Conservation (phyloP, 1,140 invertebrate species). For the Apocrypta bakeri region DNA sequence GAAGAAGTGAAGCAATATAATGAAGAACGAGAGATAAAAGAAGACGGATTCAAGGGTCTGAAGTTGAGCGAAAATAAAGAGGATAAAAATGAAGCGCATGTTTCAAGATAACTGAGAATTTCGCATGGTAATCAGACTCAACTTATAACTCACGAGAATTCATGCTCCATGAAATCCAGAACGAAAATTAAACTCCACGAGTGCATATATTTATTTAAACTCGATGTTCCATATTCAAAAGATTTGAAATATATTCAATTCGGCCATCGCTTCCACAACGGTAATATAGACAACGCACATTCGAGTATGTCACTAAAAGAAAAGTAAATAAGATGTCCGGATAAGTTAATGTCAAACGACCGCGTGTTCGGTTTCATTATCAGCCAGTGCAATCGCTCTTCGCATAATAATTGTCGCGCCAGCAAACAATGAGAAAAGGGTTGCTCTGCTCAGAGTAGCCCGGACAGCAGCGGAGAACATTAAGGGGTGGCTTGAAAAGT, state of each 20-base stretch:
- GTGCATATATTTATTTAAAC: too few relatives aligned
- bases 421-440: conserved; percentile 51
- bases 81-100: not conserved
- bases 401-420: conserved; percentile 54
- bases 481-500: conserved; percentile 39
- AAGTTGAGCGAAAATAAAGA: not conserved
- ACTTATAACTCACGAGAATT: too few relatives aligned
- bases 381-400: conserved; percentile 49
- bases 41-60: not conserved
- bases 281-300: too few relatives aligned
- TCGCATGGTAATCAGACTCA: not conserved
- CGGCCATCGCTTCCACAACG: not conserved
- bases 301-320: too few relatives aligned
- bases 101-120: not conserved
- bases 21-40: not conserved
- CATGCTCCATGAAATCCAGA: too few relatives aligned
- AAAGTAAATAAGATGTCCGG: too few relatives aligned
- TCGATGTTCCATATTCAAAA: not conserved
- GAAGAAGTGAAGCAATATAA: conserved; percentile 1
- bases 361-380: conserved; percentile 50
- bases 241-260: not conserved
- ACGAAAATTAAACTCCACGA: too few relatives aligned
- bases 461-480: not conserved
- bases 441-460: conserved; percentile 10
- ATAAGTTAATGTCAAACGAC: conserved; percentile 56